phyloP scores from a whole-genome alignment of 2,888 invertebrate genomes.

The Coelopa pilipes region DNA sequence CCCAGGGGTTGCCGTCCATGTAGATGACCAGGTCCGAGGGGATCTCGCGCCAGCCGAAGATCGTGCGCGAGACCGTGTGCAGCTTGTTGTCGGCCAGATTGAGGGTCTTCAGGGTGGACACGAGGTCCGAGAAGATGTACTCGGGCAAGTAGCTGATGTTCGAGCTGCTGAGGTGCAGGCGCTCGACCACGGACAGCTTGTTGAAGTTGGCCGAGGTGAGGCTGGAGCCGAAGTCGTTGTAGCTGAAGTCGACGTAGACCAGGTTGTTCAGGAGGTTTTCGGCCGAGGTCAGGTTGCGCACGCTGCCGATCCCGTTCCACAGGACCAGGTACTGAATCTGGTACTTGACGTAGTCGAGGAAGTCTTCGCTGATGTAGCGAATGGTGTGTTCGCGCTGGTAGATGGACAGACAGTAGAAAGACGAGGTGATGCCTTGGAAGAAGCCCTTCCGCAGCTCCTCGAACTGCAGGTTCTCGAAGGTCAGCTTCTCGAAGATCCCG shows the following conservation, averaged over 20 bases:
- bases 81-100: conserved; percentile 57
- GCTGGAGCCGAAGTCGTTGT: conserved; percentile 50
- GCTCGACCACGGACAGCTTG: conserved; percentile 53
- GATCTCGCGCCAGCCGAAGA: conserved; percentile 50
- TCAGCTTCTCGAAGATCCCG: conserved; percentile 47
- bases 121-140: conserved; percentile 50
- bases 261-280: conserved; percentile 50
- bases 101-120: conserved; percentile 47
- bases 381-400: conserved; percentile 48
- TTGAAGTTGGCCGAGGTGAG: conserved; percentile 47
- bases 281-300: conserved; percentile 51
- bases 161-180: conserved; percentile 52
- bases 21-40: conserved; percentile 44
- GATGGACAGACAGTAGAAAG: conserved; percentile 47
- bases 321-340: conserved; percentile 51
- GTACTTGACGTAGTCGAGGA: conserved; percentile 51
- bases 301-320: conserved; percentile 48
- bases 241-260: conserved; percentile 51
- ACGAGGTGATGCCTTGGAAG: conserved; percentile 44
- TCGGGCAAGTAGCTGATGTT: conserved; percentile 50
- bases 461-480: conserved; percentile 51
- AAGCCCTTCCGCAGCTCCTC: conserved; percentile 45
- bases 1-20: conserved; percentile 53
- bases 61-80: conserved; percentile 44
- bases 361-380: conserved; percentile 42